Percentiles rank a stretch among this genome's conserved stretches.
Conservation (phyloP, 2,113 vertebrate genomes). For the Lepisosteus oculatus region DNA sequence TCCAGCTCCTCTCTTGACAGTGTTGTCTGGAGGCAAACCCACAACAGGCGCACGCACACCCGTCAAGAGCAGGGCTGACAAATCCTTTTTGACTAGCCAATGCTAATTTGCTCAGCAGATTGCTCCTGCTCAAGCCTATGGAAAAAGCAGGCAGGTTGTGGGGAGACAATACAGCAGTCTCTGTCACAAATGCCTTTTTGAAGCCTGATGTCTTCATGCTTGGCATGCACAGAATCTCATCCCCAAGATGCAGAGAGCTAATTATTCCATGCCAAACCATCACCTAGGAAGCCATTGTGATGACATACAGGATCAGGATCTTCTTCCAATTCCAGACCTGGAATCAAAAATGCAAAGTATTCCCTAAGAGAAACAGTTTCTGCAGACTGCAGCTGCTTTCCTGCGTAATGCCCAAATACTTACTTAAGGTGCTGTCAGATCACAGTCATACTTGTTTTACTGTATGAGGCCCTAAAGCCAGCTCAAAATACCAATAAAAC, state of each 20-base stretch:
- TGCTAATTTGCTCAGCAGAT: slow-evolving; percentile 25
- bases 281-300: slow-evolving; percentile 70
- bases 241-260: slow-evolving; percentile 23
- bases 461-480: slow-evolving; percentile 42
- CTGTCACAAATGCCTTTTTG: too few species aligned
- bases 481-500: slow-evolving; percentile 33
- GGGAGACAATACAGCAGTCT: background rate
- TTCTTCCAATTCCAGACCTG: slow-evolving; percentile 77
- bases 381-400: slow-evolving; percentile 43
- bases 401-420: slow-evolving; percentile 28
- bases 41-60: slow-evolving; percentile 19
- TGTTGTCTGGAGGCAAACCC: slow-evolving; percentile 42
- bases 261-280: slow-evolving; percentile 47
- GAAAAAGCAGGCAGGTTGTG: slow-evolving; percentile 24
- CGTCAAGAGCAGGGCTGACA: slow-evolving; percentile 15
- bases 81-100: slow-evolving; percentile 27
- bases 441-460: slow-evolving; percentile 38
- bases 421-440: slow-evolving; percentile 30
- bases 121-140: slow-evolving; percentile 31
- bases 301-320: slow-evolving; percentile 67
- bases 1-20: slow-evolving; percentile 24
- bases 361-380: slow-evolving; percentile 53
- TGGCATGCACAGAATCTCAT: slow-evolving; percentile 24
- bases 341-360: slow-evolving; percentile 71
- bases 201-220: background rate